Evolutionary conservation across 2,888 invertebrate species (phyloP).

Genomic region (Lithophane semibrunnea): DNA sequence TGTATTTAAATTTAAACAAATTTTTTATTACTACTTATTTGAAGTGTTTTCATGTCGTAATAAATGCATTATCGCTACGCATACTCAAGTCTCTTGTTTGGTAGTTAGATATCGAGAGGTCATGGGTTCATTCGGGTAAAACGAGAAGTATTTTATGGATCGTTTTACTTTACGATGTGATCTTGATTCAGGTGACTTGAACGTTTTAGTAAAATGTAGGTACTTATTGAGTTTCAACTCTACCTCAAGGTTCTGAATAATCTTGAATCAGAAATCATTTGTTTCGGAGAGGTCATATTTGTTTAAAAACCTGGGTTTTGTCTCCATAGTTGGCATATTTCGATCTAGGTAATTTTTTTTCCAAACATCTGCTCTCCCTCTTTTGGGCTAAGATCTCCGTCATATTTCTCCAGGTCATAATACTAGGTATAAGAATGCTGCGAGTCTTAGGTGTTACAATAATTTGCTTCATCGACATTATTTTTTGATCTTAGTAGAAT

Average conservation of each 20-base stretch:
- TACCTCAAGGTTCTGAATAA: not conserved
- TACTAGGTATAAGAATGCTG: not conserved
- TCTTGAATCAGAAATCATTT: not conserved
- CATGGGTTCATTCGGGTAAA: constrained; percentile 63
- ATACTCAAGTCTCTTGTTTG: constrained; percentile 56
- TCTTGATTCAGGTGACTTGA: not conserved
- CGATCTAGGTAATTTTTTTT: not conserved
- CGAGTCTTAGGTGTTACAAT: not conserved
- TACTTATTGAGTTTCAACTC: not conserved
- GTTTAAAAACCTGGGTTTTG: not conserved
- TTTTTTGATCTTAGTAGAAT: not conserved
- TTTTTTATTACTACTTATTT: not conserved
- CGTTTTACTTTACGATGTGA: constrained; percentile 24
- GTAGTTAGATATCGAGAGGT: constrained; percentile 62
- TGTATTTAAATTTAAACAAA: not conserved
- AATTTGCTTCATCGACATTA: not conserved
- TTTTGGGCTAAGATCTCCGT: not conserved
- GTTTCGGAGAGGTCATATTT: not conserved
- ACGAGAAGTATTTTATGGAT: constrained; percentile 34
- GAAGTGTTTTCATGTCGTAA: constrained; percentile 25
- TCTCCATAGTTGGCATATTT: not conserved
- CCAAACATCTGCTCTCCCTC: not conserved
- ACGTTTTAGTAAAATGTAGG: not conserved
- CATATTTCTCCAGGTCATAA: not conserved
- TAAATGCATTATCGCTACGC: constrained; percentile 51